A percentile compares a stretch with the other conserved stretches of the same genome.
phyloP scores from a whole-genome alignment of 2,797 vertebrate species.

The Orientallactaga sibirica region DNA sequence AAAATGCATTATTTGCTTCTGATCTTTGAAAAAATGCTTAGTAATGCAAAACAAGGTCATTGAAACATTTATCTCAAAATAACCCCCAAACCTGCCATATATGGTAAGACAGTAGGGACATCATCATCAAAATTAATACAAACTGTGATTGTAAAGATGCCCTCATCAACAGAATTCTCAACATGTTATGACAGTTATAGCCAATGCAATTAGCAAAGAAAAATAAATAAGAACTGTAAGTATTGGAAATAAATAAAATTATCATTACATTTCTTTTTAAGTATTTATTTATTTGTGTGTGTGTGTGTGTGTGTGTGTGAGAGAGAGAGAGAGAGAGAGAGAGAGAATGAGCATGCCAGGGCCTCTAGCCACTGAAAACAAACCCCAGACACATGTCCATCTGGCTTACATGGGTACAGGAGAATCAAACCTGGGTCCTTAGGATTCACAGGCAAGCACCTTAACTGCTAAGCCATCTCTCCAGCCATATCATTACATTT shows the following conservation, averaged over 20 bases:
- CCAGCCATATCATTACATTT: not conserved
- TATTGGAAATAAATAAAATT: not conserved
- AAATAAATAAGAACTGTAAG: not conserved
- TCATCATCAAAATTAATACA: conserved; percentile 35
- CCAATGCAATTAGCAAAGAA: not conserved
- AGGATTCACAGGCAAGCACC: no score
- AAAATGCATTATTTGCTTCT: not conserved
- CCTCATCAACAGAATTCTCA: not conserved
- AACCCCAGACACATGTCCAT: no score
- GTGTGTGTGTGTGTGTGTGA: no score
- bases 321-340: no score
- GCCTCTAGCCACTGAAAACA: no score
- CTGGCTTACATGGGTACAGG: no score
- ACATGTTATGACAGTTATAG: not conserved
- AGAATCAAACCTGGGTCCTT: no score
- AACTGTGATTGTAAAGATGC: not conserved
- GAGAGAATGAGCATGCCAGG: no score
- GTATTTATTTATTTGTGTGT: no score
- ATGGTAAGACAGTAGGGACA: not conserved
- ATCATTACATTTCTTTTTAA: not conserved
- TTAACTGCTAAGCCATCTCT: no score
- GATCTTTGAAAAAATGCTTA: not conserved
- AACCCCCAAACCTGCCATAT: not conserved
- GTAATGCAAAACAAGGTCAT: not conserved
- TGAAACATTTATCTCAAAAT: not conserved